A percentile compares a stretch with the other conserved stretches of the same genome.
These are phyloP conservation scores for Malacoraja senta DNA, from an alignment of 2,797 vertebrate species.

Conservation along the genomic window DNA sequence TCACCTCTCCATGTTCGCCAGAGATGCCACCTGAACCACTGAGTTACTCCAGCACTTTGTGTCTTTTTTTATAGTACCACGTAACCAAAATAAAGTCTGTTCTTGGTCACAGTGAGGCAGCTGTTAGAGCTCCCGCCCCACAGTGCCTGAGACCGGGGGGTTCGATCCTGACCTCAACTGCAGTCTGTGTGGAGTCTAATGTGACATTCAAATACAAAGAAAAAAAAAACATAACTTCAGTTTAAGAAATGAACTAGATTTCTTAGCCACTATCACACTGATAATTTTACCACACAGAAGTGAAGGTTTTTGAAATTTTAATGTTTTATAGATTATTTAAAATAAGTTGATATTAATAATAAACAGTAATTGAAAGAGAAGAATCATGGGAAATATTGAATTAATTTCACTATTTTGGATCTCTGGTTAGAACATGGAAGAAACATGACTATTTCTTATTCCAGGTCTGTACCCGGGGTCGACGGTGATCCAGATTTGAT, in stretches of 20 bases:
- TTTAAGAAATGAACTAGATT: background rate
- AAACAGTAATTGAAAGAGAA: background rate
- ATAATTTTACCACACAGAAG: background rate
- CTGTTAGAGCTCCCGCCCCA: too few species aligned
- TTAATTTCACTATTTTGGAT: background rate
- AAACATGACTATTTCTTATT: constrained; percentile 44
- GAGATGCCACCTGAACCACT: too few species aligned
- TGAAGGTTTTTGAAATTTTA: background rate
- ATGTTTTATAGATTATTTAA: background rate
- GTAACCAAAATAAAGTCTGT: background rate
- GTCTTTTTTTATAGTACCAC: background rate
- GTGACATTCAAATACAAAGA: background rate
- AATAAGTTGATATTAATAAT: background rate
- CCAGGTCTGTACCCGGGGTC: constrained; percentile 80
- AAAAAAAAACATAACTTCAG: background rate
- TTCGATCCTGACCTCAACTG: too few species aligned
- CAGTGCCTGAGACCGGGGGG: too few species aligned
- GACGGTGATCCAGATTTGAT: constrained; percentile 79
- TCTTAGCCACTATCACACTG: background rate
- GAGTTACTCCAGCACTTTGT: background rate
- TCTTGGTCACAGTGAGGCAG: too few species aligned
- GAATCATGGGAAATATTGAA: background rate
- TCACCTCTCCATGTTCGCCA: too few species aligned
- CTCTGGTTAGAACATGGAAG: background rate
- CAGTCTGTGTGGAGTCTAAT: background rate